Conservation (phyloP, 1,140 invertebrate genomes). For the Philotrypesis tridentata region DNA sequence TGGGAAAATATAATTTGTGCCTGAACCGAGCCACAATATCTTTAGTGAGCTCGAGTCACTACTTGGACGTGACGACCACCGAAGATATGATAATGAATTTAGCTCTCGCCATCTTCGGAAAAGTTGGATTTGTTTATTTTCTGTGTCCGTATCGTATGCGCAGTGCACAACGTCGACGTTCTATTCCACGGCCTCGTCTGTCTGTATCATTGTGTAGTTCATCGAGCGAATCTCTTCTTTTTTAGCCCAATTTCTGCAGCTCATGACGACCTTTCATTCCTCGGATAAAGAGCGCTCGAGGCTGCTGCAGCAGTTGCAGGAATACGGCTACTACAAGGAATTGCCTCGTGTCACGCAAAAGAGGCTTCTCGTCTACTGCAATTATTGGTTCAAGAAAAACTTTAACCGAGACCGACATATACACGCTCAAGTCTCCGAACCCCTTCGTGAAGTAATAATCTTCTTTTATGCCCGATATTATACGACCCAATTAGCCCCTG, state of each 20-base stretch:
- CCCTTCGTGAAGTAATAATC: slow-evolving; percentile 64
- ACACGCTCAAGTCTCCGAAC: slow-evolving; percentile 68
- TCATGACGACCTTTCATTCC: slow-evolving; percentile 55
- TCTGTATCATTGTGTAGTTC: too few species aligned
- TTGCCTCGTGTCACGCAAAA: slow-evolving; percentile 58
- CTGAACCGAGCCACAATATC: slow-evolving; percentile 63
- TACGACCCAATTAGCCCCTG: too few species aligned
- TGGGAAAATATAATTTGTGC: slow-evolving; percentile 60
- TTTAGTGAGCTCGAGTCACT: slow-evolving; percentile 61
- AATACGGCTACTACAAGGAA: slow-evolving; percentile 65
- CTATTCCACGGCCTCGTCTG: too few species aligned
- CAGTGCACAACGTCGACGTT: too few species aligned
- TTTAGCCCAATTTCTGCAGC: slow-evolving; percentile 13
- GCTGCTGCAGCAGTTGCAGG: slow-evolving; percentile 61
- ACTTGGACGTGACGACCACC: slow-evolving; percentile 54
- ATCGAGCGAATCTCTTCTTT: not conserved
- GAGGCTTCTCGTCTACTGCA: slow-evolving; percentile 61
- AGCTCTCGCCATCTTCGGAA: slow-evolving; percentile 60
- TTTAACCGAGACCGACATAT: slow-evolving; percentile 71
- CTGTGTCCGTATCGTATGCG: slow-evolving; percentile 54
- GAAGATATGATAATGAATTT: slow-evolving; percentile 67
- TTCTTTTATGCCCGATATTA: too few species aligned
- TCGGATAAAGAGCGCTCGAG: slow-evolving; percentile 56
- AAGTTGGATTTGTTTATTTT: slow-evolving; percentile 64
- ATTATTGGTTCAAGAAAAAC: slow-evolving; percentile 68